phyloP scores from a whole-genome alignment of 2,113 vertebrate genomes.

The Gasterosteus nipponicus region DNA sequence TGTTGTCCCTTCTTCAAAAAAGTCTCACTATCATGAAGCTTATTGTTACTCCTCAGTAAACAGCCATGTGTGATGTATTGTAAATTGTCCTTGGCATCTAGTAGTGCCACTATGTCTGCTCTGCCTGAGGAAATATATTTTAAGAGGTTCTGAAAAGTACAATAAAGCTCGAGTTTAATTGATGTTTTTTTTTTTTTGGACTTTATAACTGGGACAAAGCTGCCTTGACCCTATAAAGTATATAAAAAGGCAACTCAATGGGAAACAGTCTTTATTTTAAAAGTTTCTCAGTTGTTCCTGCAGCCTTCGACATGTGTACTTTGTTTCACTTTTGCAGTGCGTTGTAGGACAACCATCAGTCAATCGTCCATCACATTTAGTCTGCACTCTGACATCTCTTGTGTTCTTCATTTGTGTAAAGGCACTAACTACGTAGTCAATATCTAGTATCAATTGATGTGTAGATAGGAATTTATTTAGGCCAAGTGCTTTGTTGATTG shows the following conservation, averaged over 20 bases:
- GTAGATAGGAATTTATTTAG: conserved; percentile 6
- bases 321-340: background rate
- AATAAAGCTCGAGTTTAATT: conserved; percentile 37
- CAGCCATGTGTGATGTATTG: conserved; percentile 32
- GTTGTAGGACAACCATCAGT: background rate
- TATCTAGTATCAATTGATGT: conserved; percentile 24
- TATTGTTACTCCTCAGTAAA: conserved; percentile 38
- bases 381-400: background rate
- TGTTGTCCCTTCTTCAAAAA: conserved; percentile 1
- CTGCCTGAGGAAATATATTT: conserved; percentile 40
- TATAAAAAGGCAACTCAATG: background rate
- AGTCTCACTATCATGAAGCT: background rate
- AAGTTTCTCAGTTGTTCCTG: background rate
- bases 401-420: background rate
- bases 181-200: background rate
- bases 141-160: conserved; percentile 3
- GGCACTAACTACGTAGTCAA: background rate
- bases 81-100: conserved; percentile 36
- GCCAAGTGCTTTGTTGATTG: conserved; percentile 47
- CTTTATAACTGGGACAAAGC: background rate
- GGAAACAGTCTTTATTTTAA: background rate
- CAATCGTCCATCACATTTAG: background rate
- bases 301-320: background rate
- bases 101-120: conserved; percentile 32
- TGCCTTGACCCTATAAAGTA: background rate